These are phyloP conservation scores for Ladona fulva DNA, from an alignment of 1,140 invertebrate species.

Conservation along the genomic window DNA sequence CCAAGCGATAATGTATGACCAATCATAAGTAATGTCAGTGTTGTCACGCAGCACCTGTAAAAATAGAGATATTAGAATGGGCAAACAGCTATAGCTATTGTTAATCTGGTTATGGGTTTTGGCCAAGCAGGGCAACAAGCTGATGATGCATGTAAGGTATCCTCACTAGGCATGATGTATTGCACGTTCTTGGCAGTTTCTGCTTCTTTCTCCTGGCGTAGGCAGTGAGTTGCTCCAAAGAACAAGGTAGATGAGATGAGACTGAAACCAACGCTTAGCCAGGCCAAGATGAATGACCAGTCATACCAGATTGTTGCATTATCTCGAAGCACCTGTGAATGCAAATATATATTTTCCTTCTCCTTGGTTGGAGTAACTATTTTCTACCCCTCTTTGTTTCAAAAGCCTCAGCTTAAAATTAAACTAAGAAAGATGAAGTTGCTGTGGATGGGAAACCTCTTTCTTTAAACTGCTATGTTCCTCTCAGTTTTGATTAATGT, in stretches of 20 bases:
- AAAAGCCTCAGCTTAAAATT: too few relatives aligned
- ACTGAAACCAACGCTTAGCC: conserved; percentile 66
- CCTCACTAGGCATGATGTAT: conserved; percentile 77
- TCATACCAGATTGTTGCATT: conserved; percentile 61
- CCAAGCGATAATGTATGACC: conserved; percentile 93
- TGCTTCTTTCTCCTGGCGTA: conserved; percentile 56
- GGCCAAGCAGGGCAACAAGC: not conserved
- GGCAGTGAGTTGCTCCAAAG: conserved; percentile 66
- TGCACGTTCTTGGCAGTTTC: conserved; percentile 70
- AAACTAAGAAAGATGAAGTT: too few relatives aligned
- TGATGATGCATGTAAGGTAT: conserved; percentile 23
- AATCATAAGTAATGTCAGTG: conserved; percentile 80
- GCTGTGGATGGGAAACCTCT: too few relatives aligned
- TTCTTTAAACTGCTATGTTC: too few relatives aligned
- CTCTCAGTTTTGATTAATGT: too few relatives aligned
- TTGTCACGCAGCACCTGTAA: conserved; percentile 76
- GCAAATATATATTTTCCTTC: not conserved
- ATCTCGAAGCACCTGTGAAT: conserved; percentile 56
- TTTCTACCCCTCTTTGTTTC: too few relatives aligned
- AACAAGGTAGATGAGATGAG: conserved; percentile 66
- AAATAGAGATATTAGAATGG: conserved; percentile 32
- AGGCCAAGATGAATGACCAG: conserved; percentile 77
- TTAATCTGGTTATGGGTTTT: not conserved
- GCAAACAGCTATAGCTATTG: conserved; percentile 43
- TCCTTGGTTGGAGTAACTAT: not conserved